phyloP scores from a whole-genome alignment of 2,113 vertebrate species.

The Hassar affinis region DNA sequence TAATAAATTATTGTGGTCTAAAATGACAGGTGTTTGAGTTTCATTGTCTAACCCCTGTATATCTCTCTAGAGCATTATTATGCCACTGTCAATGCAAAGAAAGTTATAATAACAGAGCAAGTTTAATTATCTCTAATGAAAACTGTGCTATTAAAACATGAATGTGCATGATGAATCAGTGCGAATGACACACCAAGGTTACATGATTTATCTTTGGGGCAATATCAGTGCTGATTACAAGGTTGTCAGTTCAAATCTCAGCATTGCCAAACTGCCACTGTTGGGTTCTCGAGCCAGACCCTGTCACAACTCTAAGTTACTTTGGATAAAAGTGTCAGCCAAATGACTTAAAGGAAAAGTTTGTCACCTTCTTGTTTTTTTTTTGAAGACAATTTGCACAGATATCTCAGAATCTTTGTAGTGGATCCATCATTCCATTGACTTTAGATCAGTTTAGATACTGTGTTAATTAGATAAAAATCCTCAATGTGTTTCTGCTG shows the following conservation, averaged over 20 bases:
- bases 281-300: not conserved
- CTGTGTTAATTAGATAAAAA: slow-evolving; percentile 17
- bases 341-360: not conserved
- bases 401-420: not conserved
- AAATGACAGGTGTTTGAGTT: too few relatives aligned
- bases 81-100: not conserved
- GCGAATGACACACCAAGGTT: not conserved
- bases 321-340: not conserved
- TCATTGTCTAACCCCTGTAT: too few relatives aligned
- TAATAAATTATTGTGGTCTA: too few relatives aligned
- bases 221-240: not conserved
- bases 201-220: not conserved
- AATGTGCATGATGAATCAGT: not conserved
- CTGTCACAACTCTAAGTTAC: not conserved
- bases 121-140: not conserved
- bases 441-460: not conserved
- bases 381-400: not conserved
- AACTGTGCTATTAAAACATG: not conserved
- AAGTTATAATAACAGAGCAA: not conserved
- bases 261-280: not conserved
- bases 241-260: not conserved
- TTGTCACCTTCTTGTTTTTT: not conserved
- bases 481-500: slow-evolving; percentile 3
- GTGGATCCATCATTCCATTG: not conserved
- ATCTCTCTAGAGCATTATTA: not conserved